Conservation (phyloP, 2,113 vertebrate genomes). For the Burhinus bistriatus region DNA sequence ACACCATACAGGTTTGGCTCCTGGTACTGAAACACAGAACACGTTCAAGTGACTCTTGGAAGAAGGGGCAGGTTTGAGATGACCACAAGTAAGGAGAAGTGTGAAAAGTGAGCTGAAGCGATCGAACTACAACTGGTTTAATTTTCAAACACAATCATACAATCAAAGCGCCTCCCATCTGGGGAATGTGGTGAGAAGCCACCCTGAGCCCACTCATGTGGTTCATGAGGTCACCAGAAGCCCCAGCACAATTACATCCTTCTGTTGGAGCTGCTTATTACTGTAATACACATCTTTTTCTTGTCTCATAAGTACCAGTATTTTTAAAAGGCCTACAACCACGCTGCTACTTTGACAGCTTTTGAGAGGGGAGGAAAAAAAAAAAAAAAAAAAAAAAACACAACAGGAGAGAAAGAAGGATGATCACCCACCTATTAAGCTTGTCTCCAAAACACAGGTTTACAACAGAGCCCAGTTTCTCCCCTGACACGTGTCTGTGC, state of each 20-base stretch:
- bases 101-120: background rate
- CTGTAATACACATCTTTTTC: background rate
- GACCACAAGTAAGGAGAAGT: background rate
- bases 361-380: background rate
- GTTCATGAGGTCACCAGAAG: slow-evolving; percentile 39
- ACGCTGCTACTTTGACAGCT: background rate
- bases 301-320: background rate
- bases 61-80: background rate
- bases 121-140: background rate
- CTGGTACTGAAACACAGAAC: background rate
- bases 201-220: background rate
- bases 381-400: background rate
- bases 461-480: background rate
- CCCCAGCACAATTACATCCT: slow-evolving; percentile 12
- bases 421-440: background rate
- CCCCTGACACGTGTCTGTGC: rapidly evolving
- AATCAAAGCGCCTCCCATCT: background rate
- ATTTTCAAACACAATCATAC: background rate
- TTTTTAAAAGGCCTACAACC: background rate
- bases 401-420: background rate
- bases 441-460: background rate
- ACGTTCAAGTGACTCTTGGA: background rate
- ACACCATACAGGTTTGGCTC: background rate
- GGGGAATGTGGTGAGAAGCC: background rate
- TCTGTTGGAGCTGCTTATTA: slow-evolving; percentile 10